Conservation (phyloP, 2,888 invertebrate species). For the Desoria tigrina region DNA sequence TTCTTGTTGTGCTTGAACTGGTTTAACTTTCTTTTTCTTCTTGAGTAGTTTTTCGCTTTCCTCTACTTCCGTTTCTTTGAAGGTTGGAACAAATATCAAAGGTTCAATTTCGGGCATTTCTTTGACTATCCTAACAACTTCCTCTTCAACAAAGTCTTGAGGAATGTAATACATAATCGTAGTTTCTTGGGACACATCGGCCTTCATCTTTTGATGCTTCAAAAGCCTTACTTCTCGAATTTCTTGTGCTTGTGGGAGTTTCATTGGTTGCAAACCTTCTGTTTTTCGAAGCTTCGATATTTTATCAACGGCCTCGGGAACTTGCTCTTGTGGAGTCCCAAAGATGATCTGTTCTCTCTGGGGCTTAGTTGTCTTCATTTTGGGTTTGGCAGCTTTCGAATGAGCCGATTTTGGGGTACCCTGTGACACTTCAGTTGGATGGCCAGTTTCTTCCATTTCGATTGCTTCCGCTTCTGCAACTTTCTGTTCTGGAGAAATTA, state of each 20-base stretch:
- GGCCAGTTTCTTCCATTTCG: background rate
- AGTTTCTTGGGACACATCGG: constrained; percentile 58
- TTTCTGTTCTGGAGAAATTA: constrained; percentile 10
- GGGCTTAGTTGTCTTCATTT: background rate
- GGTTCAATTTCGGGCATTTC: constrained; percentile 11
- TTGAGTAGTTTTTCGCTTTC: constrained; percentile 1
- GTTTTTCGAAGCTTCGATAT: too few relatives aligned
- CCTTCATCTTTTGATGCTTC: constrained; percentile 58
- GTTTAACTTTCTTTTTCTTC: background rate
- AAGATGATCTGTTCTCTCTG: background rate
- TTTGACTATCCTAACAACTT: constrained; percentile 7
- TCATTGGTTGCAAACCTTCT: too few relatives aligned
- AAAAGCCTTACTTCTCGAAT: constrained; percentile 1
- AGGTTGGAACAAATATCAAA: background rate
- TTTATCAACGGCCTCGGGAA: too few relatives aligned
- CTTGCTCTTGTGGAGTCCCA: background rate
- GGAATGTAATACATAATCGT: constrained; percentile 52
- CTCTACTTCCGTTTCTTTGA: background rate
- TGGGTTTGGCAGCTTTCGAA: background rate
- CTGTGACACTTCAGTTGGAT: too few relatives aligned
- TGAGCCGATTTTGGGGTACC: too few relatives aligned
- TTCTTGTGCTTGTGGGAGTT: background rate
- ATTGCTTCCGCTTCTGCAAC: background rate
- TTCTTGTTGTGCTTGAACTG: background rate
- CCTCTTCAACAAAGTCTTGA: constrained; percentile 14